phyloP scores from a whole-genome alignment of 2,113 vertebrate species.

The Ammodytes marinus region DNA sequence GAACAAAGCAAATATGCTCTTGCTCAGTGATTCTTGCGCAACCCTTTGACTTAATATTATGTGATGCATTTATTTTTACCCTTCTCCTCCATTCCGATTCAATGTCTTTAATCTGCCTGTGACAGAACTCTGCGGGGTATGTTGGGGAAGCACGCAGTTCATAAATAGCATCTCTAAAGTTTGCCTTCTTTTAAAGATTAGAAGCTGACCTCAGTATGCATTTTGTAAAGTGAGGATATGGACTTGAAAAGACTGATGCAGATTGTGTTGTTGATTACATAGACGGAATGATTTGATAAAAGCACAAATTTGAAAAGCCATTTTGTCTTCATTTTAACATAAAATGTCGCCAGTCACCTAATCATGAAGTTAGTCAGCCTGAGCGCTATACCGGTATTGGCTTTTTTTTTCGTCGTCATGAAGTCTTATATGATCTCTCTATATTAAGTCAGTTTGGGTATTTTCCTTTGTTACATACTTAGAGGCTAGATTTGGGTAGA shows the following conservation, averaged over 20 bases:
- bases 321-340: neutral
- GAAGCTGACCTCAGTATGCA: constrained; percentile 40
- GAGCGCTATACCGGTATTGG: neutral
- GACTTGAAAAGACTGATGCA: neutral
- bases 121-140: constrained; percentile 59
- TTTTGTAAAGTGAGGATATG: constrained; percentile 19
- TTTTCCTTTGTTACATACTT: neutral
- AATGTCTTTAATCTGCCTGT: constrained; percentile 58
- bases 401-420: neutral
- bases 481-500: neutral
- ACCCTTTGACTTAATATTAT: constrained; percentile 44
- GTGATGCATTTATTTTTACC: constrained; percentile 64
- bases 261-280: constrained; percentile 1
- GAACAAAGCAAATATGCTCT: constrained; percentile 58
- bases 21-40: constrained; percentile 35
- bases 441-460: too few species aligned
- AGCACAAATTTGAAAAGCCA: neutral
- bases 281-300: constrained; percentile 9
- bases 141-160: constrained; percentile 52
- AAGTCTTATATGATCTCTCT: too few species aligned
- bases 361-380: neutral
- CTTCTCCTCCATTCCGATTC: constrained; percentile 50
- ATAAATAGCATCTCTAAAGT: constrained; percentile 63
- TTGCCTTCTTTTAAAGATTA: constrained; percentile 42
- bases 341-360: neutral